Evolutionary conservation across 2,888 invertebrate species (phyloP).

Genomic region (Colostygia pectinataria): DNA sequence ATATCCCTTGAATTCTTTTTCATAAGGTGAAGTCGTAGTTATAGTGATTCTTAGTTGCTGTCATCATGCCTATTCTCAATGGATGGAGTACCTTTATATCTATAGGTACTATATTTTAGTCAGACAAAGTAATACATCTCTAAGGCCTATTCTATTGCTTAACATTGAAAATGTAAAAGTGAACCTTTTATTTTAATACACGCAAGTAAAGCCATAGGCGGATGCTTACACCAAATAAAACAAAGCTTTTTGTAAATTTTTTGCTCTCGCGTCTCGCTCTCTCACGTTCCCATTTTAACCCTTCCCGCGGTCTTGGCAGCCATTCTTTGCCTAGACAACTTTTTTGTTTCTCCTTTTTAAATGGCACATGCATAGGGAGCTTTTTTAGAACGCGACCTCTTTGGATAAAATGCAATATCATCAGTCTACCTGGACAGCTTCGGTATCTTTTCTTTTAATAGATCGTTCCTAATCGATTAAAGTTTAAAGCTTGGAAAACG

Average conservation of each 20-base stretch:
- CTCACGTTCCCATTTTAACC: slow-evolving; percentile 66
- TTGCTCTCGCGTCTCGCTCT: slow-evolving; percentile 60
- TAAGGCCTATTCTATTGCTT: too few relatives aligned
- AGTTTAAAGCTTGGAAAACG: slow-evolving; percentile 45
- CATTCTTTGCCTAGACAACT: slow-evolving; percentile 74
- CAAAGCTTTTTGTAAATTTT: slow-evolving; percentile 66
- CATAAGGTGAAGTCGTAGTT: too few relatives aligned
- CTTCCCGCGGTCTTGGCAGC: slow-evolving; percentile 71
- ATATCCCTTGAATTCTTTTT: too few relatives aligned
- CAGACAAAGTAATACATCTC: too few relatives aligned
- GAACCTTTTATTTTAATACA: background rate
- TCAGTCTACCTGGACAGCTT: slow-evolving; percentile 72
- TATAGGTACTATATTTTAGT: too few relatives aligned
- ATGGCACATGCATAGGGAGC: slow-evolving; percentile 79
- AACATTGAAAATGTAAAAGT: too few relatives aligned
- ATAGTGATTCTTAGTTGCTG: too few relatives aligned
- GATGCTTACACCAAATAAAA: slow-evolving; percentile 39
- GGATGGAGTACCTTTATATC: too few relatives aligned
- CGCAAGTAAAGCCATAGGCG: background rate
- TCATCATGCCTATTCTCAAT: too few relatives aligned
- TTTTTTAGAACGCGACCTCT: slow-evolving; percentile 64
- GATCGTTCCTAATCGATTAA: slow-evolving; percentile 75
- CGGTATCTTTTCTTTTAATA: slow-evolving; percentile 68
- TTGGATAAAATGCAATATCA: slow-evolving; percentile 79
- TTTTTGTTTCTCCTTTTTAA: slow-evolving; percentile 77